Evolutionary conservation across 2,888 invertebrate genomes (phyloP), one percentile per base, ranked within the genome.

Genomic region (Dicyrtomina minuta): DNA sequence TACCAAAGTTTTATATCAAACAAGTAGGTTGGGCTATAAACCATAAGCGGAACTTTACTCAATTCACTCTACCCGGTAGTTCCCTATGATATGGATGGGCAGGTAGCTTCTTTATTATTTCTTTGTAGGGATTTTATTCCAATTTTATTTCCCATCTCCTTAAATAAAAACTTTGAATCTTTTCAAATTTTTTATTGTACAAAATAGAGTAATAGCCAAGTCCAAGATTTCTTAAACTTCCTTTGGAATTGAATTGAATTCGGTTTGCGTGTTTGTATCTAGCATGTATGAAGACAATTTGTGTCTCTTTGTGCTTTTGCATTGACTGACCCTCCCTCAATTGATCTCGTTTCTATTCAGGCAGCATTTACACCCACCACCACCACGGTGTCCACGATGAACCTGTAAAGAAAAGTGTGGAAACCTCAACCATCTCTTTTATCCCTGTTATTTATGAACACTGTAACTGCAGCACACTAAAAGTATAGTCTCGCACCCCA

Each of bases 311-410:
- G 33, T 33, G 33, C 8, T 33, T 5, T 33, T 8, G 8, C 33
- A 33, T 8, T n/a, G 17, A 49, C 62, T 62, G 62, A 49, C 62
- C 62, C 62, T 62, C 62, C 62, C 62, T 62, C 62, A 62, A 62
- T 62, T 62, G 26, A 62, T 44, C 33, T 60, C 60, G 43, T 24
- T 17, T 39, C 44, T 22, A 60, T 60, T 60, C 60, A 60, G 20
- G 17, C 20, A 46, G n/a, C 15, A 17, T 62, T 62, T 49, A 44
- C 49, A 62, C 62, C 44, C 49, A 51, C 62, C 46, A 62, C 46
- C 49, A n/a, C n/a, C n/a, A n/a, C n/a, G n/a, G n/a, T n/a, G n/a
- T n/a, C n/a, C n/a, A 49, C 44, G 62, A 62, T 62, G 49, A 62
- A 46, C 62, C 62, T 62, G 43, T 15, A 26, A 61, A 8, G 51